Evolutionary conservation across 1,140 invertebrate genomes (phyloP).

Genomic region (Zaprionus taronus): DNA sequence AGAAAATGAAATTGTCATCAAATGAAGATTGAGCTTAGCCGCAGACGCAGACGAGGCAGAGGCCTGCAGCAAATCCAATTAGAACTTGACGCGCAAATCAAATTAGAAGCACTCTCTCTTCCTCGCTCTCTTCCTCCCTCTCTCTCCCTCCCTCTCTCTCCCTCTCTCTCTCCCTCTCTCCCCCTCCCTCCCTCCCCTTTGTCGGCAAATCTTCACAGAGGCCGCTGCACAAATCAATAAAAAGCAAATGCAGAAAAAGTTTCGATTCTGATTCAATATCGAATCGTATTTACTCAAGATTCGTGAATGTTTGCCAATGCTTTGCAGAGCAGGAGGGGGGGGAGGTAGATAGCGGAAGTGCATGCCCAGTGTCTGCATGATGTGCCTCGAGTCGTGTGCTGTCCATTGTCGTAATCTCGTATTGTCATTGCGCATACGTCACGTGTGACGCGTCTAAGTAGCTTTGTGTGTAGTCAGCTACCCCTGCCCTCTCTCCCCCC

Average conservation of each 20-base stretch:
- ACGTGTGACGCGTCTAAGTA: conserved; percentile 57
- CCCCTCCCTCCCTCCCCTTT: background rate
- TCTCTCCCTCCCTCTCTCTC: background rate
- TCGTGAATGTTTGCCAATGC: conserved; percentile 9
- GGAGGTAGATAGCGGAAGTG: conserved; percentile 15
- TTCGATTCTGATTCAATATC: conserved; percentile 6
- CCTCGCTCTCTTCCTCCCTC: background rate
- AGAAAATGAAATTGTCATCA: conserved; percentile 81
- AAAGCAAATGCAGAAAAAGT: conserved; percentile 1
- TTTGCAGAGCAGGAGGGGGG: background rate
- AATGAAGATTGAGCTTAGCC: conserved; percentile 67
- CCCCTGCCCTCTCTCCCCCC: background rate
- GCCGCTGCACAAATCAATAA: conserved; percentile 44
- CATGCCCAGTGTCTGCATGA: background rate
- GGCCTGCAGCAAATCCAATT: conserved; percentile 57
- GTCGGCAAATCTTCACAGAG: conserved; percentile 34
- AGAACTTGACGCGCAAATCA: conserved; percentile 70
- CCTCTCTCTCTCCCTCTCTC: background rate
- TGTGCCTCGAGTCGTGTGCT: background rate
- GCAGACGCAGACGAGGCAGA: conserved; percentile 16
- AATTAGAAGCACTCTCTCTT: conserved; percentile 50
- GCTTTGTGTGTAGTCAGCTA: conserved; percentile 46
- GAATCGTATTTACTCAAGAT: conserved; percentile 39
- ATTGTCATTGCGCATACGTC: conserved; percentile 49
- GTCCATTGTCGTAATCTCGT: conserved; percentile 14